Evolutionary conservation across 30 jellyfish, hydroid and myxozoan species (phyloP), one percentile per base, ranked within the genome.

Genomic region (Pelagia noctiluca): DNA sequence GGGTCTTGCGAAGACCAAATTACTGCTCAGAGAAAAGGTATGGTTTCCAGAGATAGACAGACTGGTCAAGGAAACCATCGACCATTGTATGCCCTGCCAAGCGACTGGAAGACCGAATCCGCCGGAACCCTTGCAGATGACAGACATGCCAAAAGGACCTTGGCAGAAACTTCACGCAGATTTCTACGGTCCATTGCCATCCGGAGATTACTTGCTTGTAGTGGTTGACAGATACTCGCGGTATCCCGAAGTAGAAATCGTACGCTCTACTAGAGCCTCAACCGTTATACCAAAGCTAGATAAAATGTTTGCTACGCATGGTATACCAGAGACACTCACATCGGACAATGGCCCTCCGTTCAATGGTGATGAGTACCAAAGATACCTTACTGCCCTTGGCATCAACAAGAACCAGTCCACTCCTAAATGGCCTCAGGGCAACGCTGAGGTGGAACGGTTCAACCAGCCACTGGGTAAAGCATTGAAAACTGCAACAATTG

Each of bases 31-130:
- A 21, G 71, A 36, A 57, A 52, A 84, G 42, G 70, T 74, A 2
- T 71, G 89, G 89, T 73, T 53, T 31, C 90, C 95, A 11, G 63
- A 60, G 38, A 62, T 84, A 48, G 89, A 71, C 35, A 37, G 60
- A 35, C 28, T 22, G 48, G 72, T 30, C 0, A 35, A 74, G 11
- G 37, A 73, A 33, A 23, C 61, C 32, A 54, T 84, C 35, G 70
- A 72, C 12, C 57, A 38, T 1, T 84, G 95, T 62, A 22, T 62
- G 12, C 46, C 95, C 23, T 84, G 91, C 33, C 95, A 84, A 75
- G 83, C 82, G 1, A 38, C 22, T 3, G 83, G 89, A 30, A 26
- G 28, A 53, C 52, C 73, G 12, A 50, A 54, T 64, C 93, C 64
- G 10, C 88, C 78, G 18, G 50, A 35, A 31, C 88, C 88, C 18